Percentiles rank a stretch among this genome's conserved stretches.
Conservation (phyloP, 2,888 invertebrate species). For the Tethea ocularis region DNA sequence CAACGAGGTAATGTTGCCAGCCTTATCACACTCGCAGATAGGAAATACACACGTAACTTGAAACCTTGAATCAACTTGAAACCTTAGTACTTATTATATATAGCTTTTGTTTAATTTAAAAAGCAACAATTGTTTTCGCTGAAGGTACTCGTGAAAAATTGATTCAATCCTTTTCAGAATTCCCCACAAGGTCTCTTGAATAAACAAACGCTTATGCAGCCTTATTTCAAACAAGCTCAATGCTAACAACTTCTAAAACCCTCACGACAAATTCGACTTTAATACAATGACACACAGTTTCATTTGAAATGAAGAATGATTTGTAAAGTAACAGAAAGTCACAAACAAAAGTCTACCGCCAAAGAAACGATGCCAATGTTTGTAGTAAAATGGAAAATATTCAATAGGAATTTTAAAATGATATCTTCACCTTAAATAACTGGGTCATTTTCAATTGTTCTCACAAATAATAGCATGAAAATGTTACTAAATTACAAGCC, state of each 20-base stretch:
- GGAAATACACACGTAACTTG: neutral
- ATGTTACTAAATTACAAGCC: neutral
- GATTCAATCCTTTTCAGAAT: slow-evolving; percentile 45
- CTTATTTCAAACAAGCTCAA: slow-evolving; percentile 34
- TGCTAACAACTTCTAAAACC: slow-evolving; percentile 19
- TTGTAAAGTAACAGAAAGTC: slow-evolving; percentile 13
- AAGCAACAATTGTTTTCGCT: slow-evolving; percentile 22
- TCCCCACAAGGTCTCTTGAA: slow-evolving; percentile 41
- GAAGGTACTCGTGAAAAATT: slow-evolving; percentile 32
- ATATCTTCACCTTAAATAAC: slow-evolving; percentile 27
- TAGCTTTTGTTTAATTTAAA: slow-evolving; percentile 19
- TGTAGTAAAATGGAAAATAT: slow-evolving; percentile 29
- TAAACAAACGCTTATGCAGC: slow-evolving; percentile 43
- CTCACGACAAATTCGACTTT: slow-evolving; percentile 15
- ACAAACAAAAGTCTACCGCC: slow-evolving; percentile 23
- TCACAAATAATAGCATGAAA: neutral
- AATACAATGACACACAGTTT: neutral
- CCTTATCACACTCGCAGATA: neutral
- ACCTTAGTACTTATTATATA: neutral
- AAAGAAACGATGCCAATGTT: slow-evolving; percentile 30
- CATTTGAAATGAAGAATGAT: neutral
- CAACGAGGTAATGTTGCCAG: too few relatives aligned
- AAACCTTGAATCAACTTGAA: neutral
- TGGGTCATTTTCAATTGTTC: neutral
- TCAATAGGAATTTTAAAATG: slow-evolving; percentile 21